Percentiles rank a stretch among this genome's conserved stretches.
Evolutionary conservation across 2,113 vertebrate genomes (phyloP).

Genomic region (Vulpes ferrilata): DNA sequence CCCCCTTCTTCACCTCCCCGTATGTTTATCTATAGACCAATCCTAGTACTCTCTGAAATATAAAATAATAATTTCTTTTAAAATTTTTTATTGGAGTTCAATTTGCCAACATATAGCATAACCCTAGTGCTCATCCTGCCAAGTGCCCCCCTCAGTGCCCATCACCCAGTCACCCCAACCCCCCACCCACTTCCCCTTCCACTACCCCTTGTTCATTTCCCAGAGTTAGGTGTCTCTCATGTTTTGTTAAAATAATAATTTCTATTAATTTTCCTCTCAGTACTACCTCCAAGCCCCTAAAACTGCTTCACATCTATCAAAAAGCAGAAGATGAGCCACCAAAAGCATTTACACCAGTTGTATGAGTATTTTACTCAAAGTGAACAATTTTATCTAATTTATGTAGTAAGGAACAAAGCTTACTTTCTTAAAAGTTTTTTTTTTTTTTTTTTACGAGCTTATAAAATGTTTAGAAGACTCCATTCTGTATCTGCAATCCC

Average conservation of each 20-base stretch:
- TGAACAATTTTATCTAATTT: neutral
- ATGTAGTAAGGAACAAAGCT: neutral
- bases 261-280: neutral
- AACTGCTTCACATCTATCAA: neutral
- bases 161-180: too few species aligned
- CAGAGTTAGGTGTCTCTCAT: too few species aligned
- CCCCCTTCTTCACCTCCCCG: neutral
- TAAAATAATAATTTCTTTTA: neutral
- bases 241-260: constrained; percentile 4
- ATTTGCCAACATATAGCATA: too few species aligned
- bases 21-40: neutral
- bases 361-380: constrained; percentile 38
- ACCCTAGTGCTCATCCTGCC: too few species aligned
- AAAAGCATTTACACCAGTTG: neutral
- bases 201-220: too few species aligned
- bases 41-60: neutral
- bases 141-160: too few species aligned
- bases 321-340: constrained; percentile 7
- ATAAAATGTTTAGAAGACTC: neutral
- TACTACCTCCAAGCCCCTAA: neutral
- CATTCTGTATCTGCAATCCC: neutral
- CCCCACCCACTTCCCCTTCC: too few species aligned
- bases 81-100: too few species aligned
- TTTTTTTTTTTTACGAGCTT: neutral
- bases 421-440: constrained; percentile 11